A percentile compares a stretch with the other conserved stretches of the same genome.
Evolutionary conservation across 1,140 invertebrate genomes (phyloP).

Genomic region (Anagrus nilaparvatae): DNA sequence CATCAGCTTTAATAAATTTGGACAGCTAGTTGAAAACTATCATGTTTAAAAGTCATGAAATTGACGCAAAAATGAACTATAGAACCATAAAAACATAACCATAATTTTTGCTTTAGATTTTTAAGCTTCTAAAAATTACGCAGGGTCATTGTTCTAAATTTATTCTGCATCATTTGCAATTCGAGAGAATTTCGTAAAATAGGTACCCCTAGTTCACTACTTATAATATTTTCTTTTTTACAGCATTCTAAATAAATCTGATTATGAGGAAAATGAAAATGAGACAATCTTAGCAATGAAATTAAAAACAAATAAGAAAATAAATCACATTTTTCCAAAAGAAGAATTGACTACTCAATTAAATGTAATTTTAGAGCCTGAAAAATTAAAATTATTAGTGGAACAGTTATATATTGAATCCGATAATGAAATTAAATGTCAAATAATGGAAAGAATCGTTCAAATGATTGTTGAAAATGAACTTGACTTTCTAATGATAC

Average conservation of each 20-base stretch:
- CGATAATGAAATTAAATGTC: slow-evolving; percentile 55
- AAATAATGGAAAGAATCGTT: slow-evolving; percentile 59
- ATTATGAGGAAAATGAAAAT: slow-evolving; percentile 79
- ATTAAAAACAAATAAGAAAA: slow-evolving; percentile 40
- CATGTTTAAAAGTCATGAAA: too few relatives aligned
- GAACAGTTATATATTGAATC: slow-evolving; percentile 54
- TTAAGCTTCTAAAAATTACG: too few relatives aligned
- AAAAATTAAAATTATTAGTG: slow-evolving; percentile 52
- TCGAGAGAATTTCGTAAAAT: too few relatives aligned
- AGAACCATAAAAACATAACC: too few relatives aligned
- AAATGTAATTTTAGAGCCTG: slow-evolving; percentile 45
- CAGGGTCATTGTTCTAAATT: too few relatives aligned
- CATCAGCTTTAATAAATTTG: too few relatives aligned
- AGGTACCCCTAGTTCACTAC: too few relatives aligned
- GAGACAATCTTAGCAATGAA: slow-evolving; percentile 64
- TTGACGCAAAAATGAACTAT: too few relatives aligned
- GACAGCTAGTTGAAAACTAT: too few relatives aligned
- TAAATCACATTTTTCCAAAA: slow-evolving; percentile 31
- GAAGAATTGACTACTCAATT: slow-evolving; percentile 41
- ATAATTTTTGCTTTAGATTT: too few relatives aligned
- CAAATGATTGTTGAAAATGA: slow-evolving; percentile 56
- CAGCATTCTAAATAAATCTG: slow-evolving; percentile 37
- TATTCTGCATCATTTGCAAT: too few relatives aligned
- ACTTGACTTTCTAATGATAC: slow-evolving; percentile 52
- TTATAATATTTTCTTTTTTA: slow-evolving; percentile 7